Evolutionary conservation across 1,140 invertebrate species (phyloP), one percentile per base, ranked within the genome.

Genomic region (Triops cancriformis): DNA sequence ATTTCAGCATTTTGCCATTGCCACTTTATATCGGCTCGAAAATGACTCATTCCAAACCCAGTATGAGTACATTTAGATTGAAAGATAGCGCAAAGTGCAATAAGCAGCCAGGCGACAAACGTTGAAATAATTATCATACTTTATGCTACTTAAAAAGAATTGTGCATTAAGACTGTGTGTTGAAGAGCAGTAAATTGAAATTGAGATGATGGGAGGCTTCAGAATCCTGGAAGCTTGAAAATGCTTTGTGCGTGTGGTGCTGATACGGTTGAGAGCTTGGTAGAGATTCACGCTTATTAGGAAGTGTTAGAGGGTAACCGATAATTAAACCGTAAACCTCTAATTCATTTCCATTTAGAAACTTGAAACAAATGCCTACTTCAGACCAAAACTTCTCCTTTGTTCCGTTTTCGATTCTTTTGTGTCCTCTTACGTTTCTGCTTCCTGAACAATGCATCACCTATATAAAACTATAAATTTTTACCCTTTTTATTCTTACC

Each of bases 291-390:
- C 51, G 51, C 51, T 12, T 64, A 14, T 64, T 64, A 37, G n/a
- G 51, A 64, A 64, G n/a, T 64, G 51, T 64, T 64, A 64, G 14
- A 9, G 51, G 51, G 23, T 23, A 64, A 64, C 18, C 51, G 3
- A 5, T n/a, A 64, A 64, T 64, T 64, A 64, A 64, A 64, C 18
- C 51, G n/a, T 64, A 64, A 64, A 64, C n/a, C 51, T n/a, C 51
- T 64, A 64, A 23, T 64, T 64, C 23, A n/a, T n/a, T 64, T n/a
- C 18, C 51, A 64, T 6, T 64, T 64, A 23, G 23, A n/a, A 64
- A 18, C 23, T 14, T 14, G 23, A 23, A 18, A n/a, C n/a, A n/a
- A n/a, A 4, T 64, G 23, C 18, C 10, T 18, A 64, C 51, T 18
- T 64, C 51, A 18, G 18, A n/a, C n/a, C n/a, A 37, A 37, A 37